These are phyloP conservation scores for Phorcus lineatus DNA, from an alignment of 2,888 invertebrate genomes.

Conservation along the genomic window DNA sequence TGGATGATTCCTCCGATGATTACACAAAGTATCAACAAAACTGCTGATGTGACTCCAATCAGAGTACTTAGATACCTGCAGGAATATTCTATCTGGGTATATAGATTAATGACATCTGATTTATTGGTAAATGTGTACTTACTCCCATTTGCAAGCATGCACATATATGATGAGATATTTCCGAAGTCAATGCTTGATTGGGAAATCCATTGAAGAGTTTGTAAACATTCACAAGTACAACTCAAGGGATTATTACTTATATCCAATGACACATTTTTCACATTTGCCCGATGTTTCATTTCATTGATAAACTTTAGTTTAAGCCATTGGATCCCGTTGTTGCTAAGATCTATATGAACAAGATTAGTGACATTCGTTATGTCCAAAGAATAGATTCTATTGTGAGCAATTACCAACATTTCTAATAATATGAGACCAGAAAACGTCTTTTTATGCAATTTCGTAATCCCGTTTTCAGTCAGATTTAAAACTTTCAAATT, in stretches of 20 bases:
- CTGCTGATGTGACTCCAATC: conserved; percentile 11
- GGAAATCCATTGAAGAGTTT: conserved; percentile 19
- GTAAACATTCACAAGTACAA: conserved; percentile 21
- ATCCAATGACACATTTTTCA: background rate
- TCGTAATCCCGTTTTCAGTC: conserved; percentile 4
- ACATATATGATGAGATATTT: background rate
- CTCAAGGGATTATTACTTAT: background rate
- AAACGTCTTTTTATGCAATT: background rate
- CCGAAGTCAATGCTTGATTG: background rate
- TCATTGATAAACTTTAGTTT: background rate
- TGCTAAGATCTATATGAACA: background rate
- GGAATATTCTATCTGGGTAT: background rate
- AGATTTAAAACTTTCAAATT: conserved; percentile 13
- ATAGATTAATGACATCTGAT: background rate
- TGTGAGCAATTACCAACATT: background rate
- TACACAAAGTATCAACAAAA: conserved; percentile 10
- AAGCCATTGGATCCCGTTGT: conserved; percentile 10
- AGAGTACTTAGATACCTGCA: background rate
- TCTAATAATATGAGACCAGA: background rate
- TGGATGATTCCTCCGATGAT: background rate
- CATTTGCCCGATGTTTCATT: background rate
- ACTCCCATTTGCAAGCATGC: background rate
- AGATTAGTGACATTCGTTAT: conserved; percentile 19
- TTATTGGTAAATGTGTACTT: background rate
- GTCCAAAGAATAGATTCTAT: background rate